These are phyloP conservation scores for Pseudomyrmex dendroicus DNA, from an alignment of 1,140 invertebrate species.

Conservation along the genomic window DNA sequence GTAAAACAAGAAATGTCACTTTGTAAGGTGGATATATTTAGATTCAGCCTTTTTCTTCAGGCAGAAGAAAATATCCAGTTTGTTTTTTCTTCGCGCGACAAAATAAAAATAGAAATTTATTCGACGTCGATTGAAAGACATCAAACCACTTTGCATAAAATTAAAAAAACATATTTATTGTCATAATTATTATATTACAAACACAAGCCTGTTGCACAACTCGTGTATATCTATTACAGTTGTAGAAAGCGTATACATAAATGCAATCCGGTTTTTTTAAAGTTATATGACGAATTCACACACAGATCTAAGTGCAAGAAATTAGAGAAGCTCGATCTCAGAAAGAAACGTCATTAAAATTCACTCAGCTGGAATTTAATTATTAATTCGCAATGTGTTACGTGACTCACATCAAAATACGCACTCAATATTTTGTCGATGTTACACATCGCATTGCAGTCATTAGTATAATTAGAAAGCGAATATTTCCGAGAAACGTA, in stretches of 20 bases:
- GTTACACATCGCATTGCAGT: not conserved
- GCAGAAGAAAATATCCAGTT: not conserved
- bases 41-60: too few relatives aligned
- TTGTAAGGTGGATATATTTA: too few relatives aligned
- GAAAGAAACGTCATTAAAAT: not conserved
- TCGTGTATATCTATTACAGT: not conserved
- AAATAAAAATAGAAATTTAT: too few relatives aligned
- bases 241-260: conserved; percentile 4
- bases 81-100: not conserved
- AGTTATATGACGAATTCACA: conserved; percentile 11
- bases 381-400: conserved; percentile 36
- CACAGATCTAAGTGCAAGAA: not conserved
- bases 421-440: not conserved
- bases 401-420: not conserved
- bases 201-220: not conserved
- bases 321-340: conserved; percentile 15
- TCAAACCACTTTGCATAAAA: not conserved
- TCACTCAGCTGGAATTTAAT: conserved; percentile 1
- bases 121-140: not conserved
- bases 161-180: not conserved
- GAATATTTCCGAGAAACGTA: not conserved
- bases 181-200: conserved; percentile 21
- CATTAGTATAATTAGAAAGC: conserved; percentile 30
- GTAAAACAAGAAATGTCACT: conserved; percentile 41
- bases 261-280: not conserved